Evolutionary conservation across 53 echinoderm and acorn worm species (phyloP).

Genomic region (Luidia sarsii): DNA sequence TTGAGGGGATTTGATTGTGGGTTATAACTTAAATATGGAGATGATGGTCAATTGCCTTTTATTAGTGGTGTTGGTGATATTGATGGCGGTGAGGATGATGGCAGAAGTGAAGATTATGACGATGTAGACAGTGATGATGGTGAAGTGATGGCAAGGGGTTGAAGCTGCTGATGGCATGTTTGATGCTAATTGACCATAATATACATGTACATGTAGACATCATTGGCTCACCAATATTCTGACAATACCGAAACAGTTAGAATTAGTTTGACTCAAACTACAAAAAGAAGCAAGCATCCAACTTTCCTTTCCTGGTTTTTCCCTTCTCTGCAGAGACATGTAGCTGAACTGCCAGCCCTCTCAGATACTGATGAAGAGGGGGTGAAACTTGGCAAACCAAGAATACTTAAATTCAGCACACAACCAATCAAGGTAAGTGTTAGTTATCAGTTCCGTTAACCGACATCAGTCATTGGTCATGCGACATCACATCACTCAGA

Average conservation of each 20-base stretch:
- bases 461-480: too few relatives aligned
- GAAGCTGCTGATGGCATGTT: too few relatives aligned
- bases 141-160: too few relatives aligned
- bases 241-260: not conserved
- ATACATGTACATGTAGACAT: not conserved
- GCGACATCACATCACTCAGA: too few relatives aligned
- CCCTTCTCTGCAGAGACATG: conserved; percentile 3
- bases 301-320: not conserved
- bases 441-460: not conserved
- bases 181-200: too few relatives aligned
- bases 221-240: not conserved
- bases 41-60: too few relatives aligned
- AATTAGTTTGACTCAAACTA: not conserved
- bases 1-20: too few relatives aligned
- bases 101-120: too few relatives aligned
- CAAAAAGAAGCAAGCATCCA: not conserved
- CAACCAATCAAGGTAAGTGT: conserved; percentile 18
- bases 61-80: too few relatives aligned
- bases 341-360: conserved; percentile 32
- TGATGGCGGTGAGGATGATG: too few relatives aligned
- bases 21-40: too few relatives aligned
- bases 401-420: conserved; percentile 17
- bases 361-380: conserved; percentile 44
- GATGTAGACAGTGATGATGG: too few relatives aligned
- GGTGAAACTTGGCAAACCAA: not conserved